phyloP scores from a whole-genome alignment of 2,888 invertebrate species.

The Tenthredo livida region DNA sequence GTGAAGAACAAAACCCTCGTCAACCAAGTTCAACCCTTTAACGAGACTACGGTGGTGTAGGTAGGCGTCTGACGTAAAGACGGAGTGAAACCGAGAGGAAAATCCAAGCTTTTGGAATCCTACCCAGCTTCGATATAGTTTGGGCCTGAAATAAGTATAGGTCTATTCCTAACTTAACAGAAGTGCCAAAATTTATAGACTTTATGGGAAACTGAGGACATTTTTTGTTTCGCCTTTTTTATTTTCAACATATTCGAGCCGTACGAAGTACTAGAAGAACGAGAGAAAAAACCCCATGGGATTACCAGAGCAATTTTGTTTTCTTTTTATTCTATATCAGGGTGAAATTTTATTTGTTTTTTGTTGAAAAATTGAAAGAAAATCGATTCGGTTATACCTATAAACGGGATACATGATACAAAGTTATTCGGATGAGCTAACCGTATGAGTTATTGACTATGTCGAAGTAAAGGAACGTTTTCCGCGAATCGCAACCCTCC shows the following conservation, averaged over 20 bases:
- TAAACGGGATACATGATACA: background rate
- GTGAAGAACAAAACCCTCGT: conserved; percentile 30
- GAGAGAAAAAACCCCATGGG: background rate
- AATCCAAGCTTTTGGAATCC: conserved; percentile 4
- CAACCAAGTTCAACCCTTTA: conserved; percentile 32
- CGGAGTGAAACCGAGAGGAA: conserved; percentile 37
- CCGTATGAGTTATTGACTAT: conserved; percentile 30
- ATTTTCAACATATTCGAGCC: background rate
- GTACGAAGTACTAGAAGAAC: background rate
- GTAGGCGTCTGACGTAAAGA: conserved; percentile 21
- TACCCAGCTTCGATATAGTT: background rate
- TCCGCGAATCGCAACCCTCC: conserved; percentile 1
- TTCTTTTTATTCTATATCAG: background rate
- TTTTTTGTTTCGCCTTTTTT: background rate
- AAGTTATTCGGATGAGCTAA: conserved; percentile 21
- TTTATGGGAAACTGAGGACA: background rate
- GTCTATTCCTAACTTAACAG: background rate
- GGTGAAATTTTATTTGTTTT: background rate
- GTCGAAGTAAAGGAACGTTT: background rate
- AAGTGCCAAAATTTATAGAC: background rate
- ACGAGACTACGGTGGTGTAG: background rate
- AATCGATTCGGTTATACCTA: background rate
- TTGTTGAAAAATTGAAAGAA: background rate
- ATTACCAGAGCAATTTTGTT: background rate
- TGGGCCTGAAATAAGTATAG: background rate